Base-by-base conservation (phyloP, 1,140 invertebrate species). In the Drosophila obscura region DNA sequence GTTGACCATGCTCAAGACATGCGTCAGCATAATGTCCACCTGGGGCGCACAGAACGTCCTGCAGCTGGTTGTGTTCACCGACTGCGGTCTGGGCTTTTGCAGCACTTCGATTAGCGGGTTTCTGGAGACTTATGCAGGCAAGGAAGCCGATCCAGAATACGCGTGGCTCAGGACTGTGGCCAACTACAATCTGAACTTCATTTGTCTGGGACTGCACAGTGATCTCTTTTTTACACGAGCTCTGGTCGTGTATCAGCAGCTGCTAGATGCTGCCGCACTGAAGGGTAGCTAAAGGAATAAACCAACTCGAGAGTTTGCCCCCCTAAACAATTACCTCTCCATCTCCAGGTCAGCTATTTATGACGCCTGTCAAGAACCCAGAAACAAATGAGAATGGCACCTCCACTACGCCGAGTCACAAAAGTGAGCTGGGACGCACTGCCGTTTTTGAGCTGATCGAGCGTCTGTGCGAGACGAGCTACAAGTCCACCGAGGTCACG, bases 381-480 rank as follows among this genome's bases (percentile, higher is more conserved):
- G 82, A 88, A 13, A 2, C 55, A 6, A 62, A 49, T 2, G 82
- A 76, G 0, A 1, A 1, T 1, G 59, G 31, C 4, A 49, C 58
- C 11, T 35, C 58, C 5, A 41, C 75, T 0, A 67, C 73, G 48
- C 15, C 58, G 2, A 90, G 77, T 92, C 94, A 92, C 92, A 94
- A 91, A 53, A 90, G 77, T 43, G 90, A 91, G 59, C 49, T 91
- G 65, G 77, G 92, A 16, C 72, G 93, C 76, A 89, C 72, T 0
- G 88, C 85, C 2, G 93, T 97, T 1, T 93, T 94, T 52, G 93
- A 94, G 72, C 93, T 96, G 68, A 96, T 97, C 73, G 93, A 94
- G 69, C 95, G 95, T 76, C 83, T 97, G 46, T 95, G 95, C 39
- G 96, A 97, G 83, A 93, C 94, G n/a, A 95, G 96, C 92, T 98